These are phyloP conservation scores for Danio aesculapii DNA, from an alignment of 2,797 vertebrate genomes.

Conservation along the genomic window DNA sequence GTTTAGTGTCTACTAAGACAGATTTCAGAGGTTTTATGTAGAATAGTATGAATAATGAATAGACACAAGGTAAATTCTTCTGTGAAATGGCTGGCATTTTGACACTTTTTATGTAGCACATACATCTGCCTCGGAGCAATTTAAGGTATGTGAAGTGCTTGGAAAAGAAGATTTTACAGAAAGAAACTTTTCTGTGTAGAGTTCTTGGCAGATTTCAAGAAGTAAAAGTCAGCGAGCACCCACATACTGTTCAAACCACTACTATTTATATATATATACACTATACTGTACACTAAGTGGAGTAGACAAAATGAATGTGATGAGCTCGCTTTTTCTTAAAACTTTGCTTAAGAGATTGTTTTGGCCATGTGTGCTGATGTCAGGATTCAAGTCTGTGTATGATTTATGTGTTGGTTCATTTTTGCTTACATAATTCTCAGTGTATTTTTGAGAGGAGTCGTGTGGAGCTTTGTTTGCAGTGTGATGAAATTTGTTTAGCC, in stretches of 20 bases:
- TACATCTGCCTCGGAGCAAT: neutral
- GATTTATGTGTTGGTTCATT: slow-evolving; percentile 24
- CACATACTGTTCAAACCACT: slow-evolving; percentile 6
- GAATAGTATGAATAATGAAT: neutral
- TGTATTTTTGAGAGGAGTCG: slow-evolving; percentile 25
- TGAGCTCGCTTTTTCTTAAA: neutral
- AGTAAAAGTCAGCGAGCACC: neutral
- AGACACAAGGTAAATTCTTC: neutral
- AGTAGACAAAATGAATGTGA: neutral
- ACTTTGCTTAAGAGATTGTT: slow-evolving; percentile 18
- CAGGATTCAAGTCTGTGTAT: slow-evolving; percentile 18
- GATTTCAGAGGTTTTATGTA: neutral
- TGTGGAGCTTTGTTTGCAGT: slow-evolving; percentile 22
- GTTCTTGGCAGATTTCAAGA: neutral
- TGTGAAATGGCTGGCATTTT: neutral
- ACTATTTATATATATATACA: neutral
- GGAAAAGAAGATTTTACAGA: neutral
- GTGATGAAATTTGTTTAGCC: slow-evolving; percentile 32
- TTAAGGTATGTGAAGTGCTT: neutral
- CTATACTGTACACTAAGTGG: neutral
- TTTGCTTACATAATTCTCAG: slow-evolving; percentile 36
- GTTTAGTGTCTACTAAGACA: neutral
- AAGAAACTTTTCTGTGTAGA: neutral
- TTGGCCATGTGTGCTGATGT: slow-evolving; percentile 26
- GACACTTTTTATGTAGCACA: neutral